These are phyloP conservation scores for Darevskia mixta DNA, from an alignment of 2,797 vertebrate species.

Conservation along the genomic window DNA sequence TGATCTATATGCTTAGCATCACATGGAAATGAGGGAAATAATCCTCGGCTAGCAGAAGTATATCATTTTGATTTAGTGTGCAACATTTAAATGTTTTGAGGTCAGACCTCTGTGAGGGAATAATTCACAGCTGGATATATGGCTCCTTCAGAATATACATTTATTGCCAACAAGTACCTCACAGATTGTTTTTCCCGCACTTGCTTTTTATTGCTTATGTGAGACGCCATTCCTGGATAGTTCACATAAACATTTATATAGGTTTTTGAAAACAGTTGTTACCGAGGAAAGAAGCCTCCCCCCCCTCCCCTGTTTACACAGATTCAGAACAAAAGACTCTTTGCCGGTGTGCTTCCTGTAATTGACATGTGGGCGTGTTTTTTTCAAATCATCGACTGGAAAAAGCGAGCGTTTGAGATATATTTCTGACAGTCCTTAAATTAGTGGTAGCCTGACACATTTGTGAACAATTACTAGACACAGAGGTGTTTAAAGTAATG, in stretches of 20 bases:
- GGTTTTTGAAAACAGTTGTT: constrained; percentile 84
- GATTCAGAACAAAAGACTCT: constrained; percentile 83
- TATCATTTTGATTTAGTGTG: constrained; percentile 78
- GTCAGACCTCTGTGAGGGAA: constrained; percentile 77
- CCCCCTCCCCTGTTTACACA: constrained; percentile 82
- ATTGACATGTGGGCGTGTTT: constrained; percentile 87
- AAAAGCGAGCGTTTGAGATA: constrained; percentile 83
- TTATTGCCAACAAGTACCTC: constrained; percentile 72
- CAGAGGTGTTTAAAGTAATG: constrained; percentile 82
- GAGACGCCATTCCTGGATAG: constrained; percentile 72
- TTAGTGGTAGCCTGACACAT: constrained; percentile 83
- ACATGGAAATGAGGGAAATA: constrained; percentile 58
- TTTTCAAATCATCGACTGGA: constrained; percentile 86
- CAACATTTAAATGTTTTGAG: constrained; percentile 81
- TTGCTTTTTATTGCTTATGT: constrained; percentile 72
- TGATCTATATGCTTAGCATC: constrained; percentile 68
- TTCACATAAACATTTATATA: constrained; percentile 85
- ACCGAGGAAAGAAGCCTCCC: constrained; percentile 80
- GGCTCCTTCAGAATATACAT: constrained; percentile 70
- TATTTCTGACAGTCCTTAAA: constrained; percentile 85
- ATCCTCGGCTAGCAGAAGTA: constrained; percentile 69
- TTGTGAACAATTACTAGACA: constrained; percentile 86
- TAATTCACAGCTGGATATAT: constrained; percentile 77
- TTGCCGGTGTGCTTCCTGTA: constrained; percentile 80
- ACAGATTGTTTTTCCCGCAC: constrained; percentile 62